These are phyloP conservation scores for Atta cephalotes DNA, from an alignment of 1,140 invertebrate species.

Conservation along the genomic window DNA sequence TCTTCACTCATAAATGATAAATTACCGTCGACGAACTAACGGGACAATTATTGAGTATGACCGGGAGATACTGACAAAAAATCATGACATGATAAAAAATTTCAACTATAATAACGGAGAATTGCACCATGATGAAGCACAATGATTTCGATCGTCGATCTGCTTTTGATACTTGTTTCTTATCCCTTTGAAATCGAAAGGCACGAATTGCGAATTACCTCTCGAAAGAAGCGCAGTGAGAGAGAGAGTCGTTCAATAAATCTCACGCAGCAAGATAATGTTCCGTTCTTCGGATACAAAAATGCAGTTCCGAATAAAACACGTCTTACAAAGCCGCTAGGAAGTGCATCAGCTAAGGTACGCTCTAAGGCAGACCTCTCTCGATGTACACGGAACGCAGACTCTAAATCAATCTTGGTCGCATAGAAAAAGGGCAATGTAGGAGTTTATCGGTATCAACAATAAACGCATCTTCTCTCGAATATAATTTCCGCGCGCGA, in stretches of 20 bases:
- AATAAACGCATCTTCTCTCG: constrained; percentile 69
- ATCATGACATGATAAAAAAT: not conserved
- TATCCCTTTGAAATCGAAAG: constrained; percentile 16
- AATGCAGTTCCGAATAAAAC: constrained; percentile 38
- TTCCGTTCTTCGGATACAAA: constrained; percentile 25
- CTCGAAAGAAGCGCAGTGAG: constrained; percentile 24
- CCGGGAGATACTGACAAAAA: constrained; percentile 28
- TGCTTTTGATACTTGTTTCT: constrained; percentile 24
- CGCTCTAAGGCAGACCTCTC: not conserved
- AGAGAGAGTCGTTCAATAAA: constrained; percentile 40
- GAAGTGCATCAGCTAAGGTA: constrained; percentile 29
- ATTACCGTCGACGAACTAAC: constrained; percentile 42
- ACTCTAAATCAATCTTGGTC: constrained; percentile 54
- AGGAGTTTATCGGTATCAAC: constrained; percentile 64
- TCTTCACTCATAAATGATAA: constrained; percentile 48
- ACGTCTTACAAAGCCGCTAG: constrained; percentile 29
- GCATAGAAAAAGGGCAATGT: constrained; percentile 44
- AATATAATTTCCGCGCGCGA: constrained; percentile 44
- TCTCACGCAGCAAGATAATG: constrained; percentile 44
- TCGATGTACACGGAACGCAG: not conserved
- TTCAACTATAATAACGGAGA: constrained; percentile 38
- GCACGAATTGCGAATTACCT: not conserved
- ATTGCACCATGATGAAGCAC: constrained; percentile 14
- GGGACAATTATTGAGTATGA: constrained; percentile 44
- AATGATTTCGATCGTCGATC: not conserved